Percentiles rank a stretch among this genome's conserved stretches.
phyloP scores from a whole-genome alignment of 2,797 vertebrate genomes.

The Cuniculus paca region DNA sequence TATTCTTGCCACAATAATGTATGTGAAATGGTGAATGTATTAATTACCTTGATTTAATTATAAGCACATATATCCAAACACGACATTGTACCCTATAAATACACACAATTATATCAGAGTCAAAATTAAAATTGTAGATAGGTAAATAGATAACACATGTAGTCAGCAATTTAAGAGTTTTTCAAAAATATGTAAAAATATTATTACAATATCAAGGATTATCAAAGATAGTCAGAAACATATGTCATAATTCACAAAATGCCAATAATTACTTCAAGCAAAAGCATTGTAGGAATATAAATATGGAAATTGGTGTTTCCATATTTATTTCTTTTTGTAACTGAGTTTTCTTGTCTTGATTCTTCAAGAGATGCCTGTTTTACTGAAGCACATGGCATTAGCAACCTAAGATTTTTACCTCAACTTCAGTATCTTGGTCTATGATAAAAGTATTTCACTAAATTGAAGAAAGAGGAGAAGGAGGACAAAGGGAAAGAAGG shows the following conservation, averaged over 20 bases:
- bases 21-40: no score
- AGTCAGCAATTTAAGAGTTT: not conserved
- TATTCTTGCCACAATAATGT: not conserved
- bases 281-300: not conserved
- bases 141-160: not conserved
- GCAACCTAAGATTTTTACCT: not conserved
- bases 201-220: not conserved
- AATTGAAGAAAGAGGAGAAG: not conserved
- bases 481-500: no score
- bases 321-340: no score
- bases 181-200: not conserved
- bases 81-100: no score
- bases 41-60: not conserved
- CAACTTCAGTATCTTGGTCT: not conserved
- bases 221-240: not conserved
- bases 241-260: not conserved
- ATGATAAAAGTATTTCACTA: not conserved
- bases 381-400: not conserved
- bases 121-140: not conserved
- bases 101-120: not conserved
- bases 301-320: not conserved
- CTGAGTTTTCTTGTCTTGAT: not conserved
- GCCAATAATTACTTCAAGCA: not conserved
- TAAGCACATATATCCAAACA: not conserved
- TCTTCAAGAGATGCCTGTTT: not conserved